phyloP scores from a whole-genome alignment of 1,140 invertebrate genomes.

The Epicauta chinensis region DNA sequence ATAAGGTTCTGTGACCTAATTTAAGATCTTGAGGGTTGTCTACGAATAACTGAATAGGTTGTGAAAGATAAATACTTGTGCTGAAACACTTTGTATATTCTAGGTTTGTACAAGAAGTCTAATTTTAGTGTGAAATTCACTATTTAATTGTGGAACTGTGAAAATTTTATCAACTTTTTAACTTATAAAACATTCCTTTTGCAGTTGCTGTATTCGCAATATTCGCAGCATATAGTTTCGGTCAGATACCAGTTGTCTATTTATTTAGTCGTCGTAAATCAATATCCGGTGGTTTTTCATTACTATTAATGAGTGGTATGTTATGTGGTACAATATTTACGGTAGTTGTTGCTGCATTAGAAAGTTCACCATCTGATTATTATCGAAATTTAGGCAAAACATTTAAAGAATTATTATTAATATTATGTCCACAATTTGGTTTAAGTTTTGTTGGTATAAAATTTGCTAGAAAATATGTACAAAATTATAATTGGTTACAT shows the following conservation, averaged over 20 bases:
- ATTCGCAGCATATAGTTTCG: slow-evolving; percentile 25
- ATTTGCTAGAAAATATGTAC: slow-evolving; percentile 28
- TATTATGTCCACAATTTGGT: slow-evolving; percentile 29
- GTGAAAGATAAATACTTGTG: too few relatives aligned
- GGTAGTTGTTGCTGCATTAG: slow-evolving; percentile 23
- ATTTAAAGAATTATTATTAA: slow-evolving; percentile 20
- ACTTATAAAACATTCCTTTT: too few relatives aligned
- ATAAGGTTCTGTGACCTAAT: too few relatives aligned
- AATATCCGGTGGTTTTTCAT: slow-evolving; percentile 25
- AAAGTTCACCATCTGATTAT: slow-evolving; percentile 19
- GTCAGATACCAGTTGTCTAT: slow-evolving; percentile 33
- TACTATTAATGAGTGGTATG: slow-evolving; percentile 30
- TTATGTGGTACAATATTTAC: slow-evolving; percentile 31
- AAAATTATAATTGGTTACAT: slow-evolving; percentile 31
- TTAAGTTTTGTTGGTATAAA: slow-evolving; percentile 22
- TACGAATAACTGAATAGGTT: too few relatives aligned
- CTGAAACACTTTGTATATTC: too few relatives aligned
- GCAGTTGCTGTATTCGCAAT: slow-evolving; percentile 23
- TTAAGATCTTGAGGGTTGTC: too few relatives aligned
- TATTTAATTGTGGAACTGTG: too few relatives aligned
- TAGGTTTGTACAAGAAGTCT: too few relatives aligned
- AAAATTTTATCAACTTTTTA: too few relatives aligned
- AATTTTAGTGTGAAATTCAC: too few relatives aligned
- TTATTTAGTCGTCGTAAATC: slow-evolving; percentile 34
- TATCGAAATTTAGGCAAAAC: slow-evolving; percentile 18